These are phyloP conservation scores for Tympanoctomys barrerae DNA, from an alignment of 2,797 vertebrate genomes.

Conservation along the genomic window DNA sequence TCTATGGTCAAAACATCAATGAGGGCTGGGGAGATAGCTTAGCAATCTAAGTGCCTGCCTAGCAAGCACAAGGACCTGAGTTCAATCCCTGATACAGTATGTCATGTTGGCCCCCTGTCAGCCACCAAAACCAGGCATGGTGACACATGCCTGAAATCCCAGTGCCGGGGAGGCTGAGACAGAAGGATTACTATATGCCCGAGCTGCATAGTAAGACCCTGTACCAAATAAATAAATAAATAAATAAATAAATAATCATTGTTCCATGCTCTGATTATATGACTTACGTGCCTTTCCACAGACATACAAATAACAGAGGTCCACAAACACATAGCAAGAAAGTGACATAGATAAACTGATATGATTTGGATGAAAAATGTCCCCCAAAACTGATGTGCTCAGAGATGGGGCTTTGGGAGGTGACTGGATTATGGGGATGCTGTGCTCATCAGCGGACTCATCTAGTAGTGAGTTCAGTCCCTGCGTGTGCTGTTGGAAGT, in stretches of 20 bases:
- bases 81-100: too few relatives aligned
- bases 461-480: not conserved
- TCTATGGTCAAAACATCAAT: conserved; percentile 24
- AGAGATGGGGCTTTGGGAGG: not conserved
- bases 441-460: not conserved
- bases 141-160: too few relatives aligned
- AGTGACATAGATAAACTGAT: not conserved
- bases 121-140: too few relatives aligned
- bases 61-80: too few relatives aligned
- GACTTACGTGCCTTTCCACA: not conserved
- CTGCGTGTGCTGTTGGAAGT: not conserved
- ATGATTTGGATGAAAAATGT: not conserved
- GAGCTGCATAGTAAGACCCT: too few relatives aligned
- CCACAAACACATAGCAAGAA: not conserved
- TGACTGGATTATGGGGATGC: not conserved
- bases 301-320: not conserved
- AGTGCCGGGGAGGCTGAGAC: too few relatives aligned
- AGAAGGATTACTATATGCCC: too few relatives aligned
- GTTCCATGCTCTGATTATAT: conserved; percentile 14
- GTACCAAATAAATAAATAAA: too few relatives aligned
- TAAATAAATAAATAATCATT: not conserved
- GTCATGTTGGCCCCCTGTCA: too few relatives aligned
- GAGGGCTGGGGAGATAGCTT: too few relatives aligned
- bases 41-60: too few relatives aligned
- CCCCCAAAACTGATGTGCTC: not conserved